Evolutionary conservation across 2,888 invertebrate genomes (phyloP), one percentile per base, ranked within the genome.

Genomic region (Falcaria lacertinaria): DNA sequence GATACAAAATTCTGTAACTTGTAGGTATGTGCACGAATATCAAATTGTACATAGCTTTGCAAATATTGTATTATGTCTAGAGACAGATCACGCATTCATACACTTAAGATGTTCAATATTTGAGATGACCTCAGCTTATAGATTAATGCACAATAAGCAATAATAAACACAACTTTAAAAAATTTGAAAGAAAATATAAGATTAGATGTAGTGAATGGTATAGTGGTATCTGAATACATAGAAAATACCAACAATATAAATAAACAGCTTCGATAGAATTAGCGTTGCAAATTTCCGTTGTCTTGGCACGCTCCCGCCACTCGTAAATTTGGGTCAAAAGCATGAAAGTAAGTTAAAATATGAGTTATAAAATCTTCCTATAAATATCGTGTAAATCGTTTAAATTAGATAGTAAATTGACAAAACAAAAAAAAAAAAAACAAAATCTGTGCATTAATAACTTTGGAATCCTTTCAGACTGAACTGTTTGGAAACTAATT

Each of bases 11-110:
- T 33, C 16, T 1, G 15, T 33, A 13, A 13, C 19, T n/a, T 8
- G 3, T 19, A 36, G 36, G 19, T 69, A 72, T 71, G 74, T 74
- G 70, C 69, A 71, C 70, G 75, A 72, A 72, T 62, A 48, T 39
- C 60, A 64, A 52, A 42, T 50, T 56, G 50, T 59, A 65, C 59
- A 54, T 49, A 48, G 63, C 60, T 60, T 61, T 52, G 42, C 44
- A 50, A 51, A 49, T 43, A 40, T 43, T 41, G n/a, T 17, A 36
- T 36, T 44, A 45, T 50, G 54, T 52, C 57, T 60, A 55, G 47
- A 39, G n/a, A 37, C 44, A 50, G 51, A 45, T 70, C 44, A 45
- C 56, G 60, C 61, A 50, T 58, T 45, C 46, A 43, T 35, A 15
- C 2, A 15, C 1, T 4, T 17, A 28, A 16, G n/a, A 32, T 32